Conservation (phyloP, 1,140 invertebrate genomes). For the Colletes latitarsis region DNA sequence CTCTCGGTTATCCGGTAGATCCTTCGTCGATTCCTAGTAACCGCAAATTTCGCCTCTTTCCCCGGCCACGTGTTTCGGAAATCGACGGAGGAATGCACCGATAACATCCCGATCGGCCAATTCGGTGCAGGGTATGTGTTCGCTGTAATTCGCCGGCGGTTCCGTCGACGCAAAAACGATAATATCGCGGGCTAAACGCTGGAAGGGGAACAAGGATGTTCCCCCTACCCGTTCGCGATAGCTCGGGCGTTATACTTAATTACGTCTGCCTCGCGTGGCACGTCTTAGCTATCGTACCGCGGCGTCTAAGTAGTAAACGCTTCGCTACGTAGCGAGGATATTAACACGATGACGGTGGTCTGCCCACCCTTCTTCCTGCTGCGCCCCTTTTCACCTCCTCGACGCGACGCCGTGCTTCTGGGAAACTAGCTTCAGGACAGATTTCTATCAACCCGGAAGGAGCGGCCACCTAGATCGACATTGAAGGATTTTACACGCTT, state of each 20-base stretch:
- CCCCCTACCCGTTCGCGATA: slow-evolving; percentile 3
- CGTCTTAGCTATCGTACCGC: slow-evolving; percentile 51
- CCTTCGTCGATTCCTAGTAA: not conserved
- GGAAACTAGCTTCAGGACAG: slow-evolving; percentile 14
- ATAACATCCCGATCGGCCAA: slow-evolving; percentile 34
- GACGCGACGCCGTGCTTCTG: slow-evolving; percentile 10
- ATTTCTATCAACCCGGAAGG: slow-evolving; percentile 25
- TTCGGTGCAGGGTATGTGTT: slow-evolving; percentile 28
- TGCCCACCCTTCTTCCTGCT: slow-evolving; percentile 14
- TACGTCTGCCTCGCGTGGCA: slow-evolving; percentile 61
- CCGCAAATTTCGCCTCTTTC: slow-evolving; percentile 7
- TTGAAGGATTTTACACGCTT: not conserved
- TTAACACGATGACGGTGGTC: slow-evolving; percentile 57
- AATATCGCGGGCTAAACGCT: slow-evolving; percentile 18
- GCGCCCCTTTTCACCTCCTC: slow-evolving; percentile 6
- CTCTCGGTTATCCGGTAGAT: not conserved
- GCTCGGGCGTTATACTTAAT: slow-evolving; percentile 62
- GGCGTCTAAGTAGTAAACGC: slow-evolving; percentile 57
- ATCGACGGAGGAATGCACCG: slow-evolving; percentile 51
- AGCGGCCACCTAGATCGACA: slow-evolving; percentile 24
- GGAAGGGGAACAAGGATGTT: slow-evolving; percentile 15
- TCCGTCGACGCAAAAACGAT: slow-evolving; percentile 2
- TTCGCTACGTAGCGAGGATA: slow-evolving; percentile 64
- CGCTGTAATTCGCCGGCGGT: slow-evolving; percentile 30
- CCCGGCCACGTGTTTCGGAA: slow-evolving; percentile 23